Percentiles rank a stretch among this genome's conserved stretches.
These are phyloP conservation scores for Platanista minor DNA, from an alignment of 2,113 vertebrate species.

Conservation along the genomic window DNA sequence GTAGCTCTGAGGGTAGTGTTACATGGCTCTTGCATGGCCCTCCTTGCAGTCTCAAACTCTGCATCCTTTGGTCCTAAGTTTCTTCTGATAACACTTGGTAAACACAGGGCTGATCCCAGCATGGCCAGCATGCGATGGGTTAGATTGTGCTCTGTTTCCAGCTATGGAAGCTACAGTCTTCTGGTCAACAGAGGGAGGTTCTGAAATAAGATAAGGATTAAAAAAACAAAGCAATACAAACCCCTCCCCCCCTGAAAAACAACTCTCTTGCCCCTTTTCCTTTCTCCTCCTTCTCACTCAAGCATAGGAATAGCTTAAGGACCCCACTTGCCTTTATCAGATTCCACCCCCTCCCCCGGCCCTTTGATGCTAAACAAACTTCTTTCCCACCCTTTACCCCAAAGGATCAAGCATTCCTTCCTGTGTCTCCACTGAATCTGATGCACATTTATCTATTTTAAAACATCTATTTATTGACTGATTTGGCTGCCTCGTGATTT, in stretches of 20 bases:
- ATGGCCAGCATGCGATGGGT: background rate
- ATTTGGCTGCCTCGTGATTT: too few species aligned
- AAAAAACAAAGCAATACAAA: background rate
- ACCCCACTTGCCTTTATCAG: background rate
- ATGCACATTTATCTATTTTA: background rate
- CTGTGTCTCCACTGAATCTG: background rate
- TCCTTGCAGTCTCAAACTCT: background rate
- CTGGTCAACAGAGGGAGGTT: background rate
- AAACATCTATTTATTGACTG: too few species aligned
- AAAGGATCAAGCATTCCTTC: background rate
- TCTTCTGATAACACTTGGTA: background rate
- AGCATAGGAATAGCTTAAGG: background rate
- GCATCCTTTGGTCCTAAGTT: background rate
- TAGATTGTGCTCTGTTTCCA: background rate
- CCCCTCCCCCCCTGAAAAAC: background rate
- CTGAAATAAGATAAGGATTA: background rate
- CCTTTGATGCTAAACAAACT: background rate
- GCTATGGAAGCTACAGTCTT: background rate
- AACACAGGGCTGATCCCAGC: background rate
- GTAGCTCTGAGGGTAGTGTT: background rate
- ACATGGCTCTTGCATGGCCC: background rate
- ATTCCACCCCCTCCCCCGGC: background rate
- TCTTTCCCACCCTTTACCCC: background rate
- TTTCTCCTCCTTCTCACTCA: background rate
- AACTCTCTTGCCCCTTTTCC: background rate